These are phyloP conservation scores for Pyralis farinalis DNA, from an alignment of 2,888 invertebrate genomes.

Conservation along the genomic window DNA sequence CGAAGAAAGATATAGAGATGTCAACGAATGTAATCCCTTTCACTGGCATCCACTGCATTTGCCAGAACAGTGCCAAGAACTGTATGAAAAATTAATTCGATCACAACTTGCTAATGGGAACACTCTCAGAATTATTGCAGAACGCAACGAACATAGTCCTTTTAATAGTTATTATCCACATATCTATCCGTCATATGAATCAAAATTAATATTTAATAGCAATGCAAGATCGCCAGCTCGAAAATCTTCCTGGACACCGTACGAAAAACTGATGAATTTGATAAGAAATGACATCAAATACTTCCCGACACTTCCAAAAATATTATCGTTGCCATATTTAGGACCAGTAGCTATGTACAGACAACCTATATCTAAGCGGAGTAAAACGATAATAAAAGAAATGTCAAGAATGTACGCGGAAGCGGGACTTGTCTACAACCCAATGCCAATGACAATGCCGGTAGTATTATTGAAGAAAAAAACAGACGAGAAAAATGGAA, in stretches of 20 bases:
- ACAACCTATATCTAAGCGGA: conserved; percentile 56
- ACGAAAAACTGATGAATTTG: conserved; percentile 44
- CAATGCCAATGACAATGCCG: conserved; percentile 3
- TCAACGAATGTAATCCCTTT: conserved; percentile 59
- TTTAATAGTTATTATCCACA: too few relatives aligned
- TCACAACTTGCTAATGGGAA: conserved; percentile 30
- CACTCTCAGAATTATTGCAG: conserved; percentile 25
- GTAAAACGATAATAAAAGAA: conserved; percentile 43
- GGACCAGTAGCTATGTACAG: conserved; percentile 54
- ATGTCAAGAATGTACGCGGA: conserved; percentile 26
- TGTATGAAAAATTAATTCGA: conserved; percentile 49
- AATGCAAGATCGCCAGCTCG: too few relatives aligned
- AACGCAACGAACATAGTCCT: conserved; percentile 3
- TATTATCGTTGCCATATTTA: conserved; percentile 42
- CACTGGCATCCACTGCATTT: conserved; percentile 66
- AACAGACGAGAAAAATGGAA: not conserved
- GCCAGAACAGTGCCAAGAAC: conserved; percentile 50
- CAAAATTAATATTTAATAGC: too few relatives aligned
- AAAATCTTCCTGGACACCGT: conserved; percentile 21
- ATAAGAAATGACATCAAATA: conserved; percentile 42
- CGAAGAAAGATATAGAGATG: conserved; percentile 48
- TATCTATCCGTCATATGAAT: too few relatives aligned
- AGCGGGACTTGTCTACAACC: not conserved
- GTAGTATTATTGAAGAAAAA: not conserved
- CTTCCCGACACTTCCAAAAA: conserved; percentile 40